Percentiles rank a stretch among this genome's conserved stretches.
phyloP scores from a whole-genome alignment of 2,797 vertebrate species.

The Sebastes matsubarae region DNA sequence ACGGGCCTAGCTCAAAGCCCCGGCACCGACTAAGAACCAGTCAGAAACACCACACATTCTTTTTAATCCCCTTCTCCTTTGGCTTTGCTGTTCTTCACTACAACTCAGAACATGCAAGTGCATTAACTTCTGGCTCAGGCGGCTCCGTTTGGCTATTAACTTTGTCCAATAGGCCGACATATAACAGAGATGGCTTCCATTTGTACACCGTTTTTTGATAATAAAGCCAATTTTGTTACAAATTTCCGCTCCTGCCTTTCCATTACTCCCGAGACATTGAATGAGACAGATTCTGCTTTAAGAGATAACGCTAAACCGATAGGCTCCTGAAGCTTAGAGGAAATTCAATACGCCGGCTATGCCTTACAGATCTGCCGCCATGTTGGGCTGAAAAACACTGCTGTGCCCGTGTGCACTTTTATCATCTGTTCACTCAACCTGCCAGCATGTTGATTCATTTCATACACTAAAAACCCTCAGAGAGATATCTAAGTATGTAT shows the following conservation, averaged over 20 bases:
- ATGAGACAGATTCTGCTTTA: slow-evolving; percentile 15
- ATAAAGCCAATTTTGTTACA: slow-evolving; percentile 29
- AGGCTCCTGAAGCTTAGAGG: slow-evolving; percentile 22
- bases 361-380: slow-evolving; percentile 22
- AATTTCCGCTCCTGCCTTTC: not conserved
- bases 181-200: slow-evolving; percentile 17
- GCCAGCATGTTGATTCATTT: slow-evolving; percentile 28
- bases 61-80: slow-evolving; percentile 61
- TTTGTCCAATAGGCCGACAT: not conserved
- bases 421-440: slow-evolving; percentile 33
- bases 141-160: slow-evolving; percentile 25
- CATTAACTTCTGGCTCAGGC: slow-evolving; percentile 38
- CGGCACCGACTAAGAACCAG: slow-evolving; percentile 55
- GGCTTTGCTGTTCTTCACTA: slow-evolving; percentile 41
- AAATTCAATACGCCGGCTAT: slow-evolving; percentile 20
- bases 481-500: slow-evolving; percentile 32
- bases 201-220: slow-evolving; percentile 13
- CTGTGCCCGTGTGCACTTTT: not conserved
- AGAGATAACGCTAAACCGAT: slow-evolving; percentile 37
- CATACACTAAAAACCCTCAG: slow-evolving; percentile 29
- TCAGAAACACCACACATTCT: slow-evolving; percentile 54
- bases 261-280: not conserved
- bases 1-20: slow-evolving; percentile 55
- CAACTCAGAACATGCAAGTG: slow-evolving; percentile 49
- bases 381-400: slow-evolving; percentile 17